A percentile compares a stretch with the other conserved stretches of the same genome.
Evolutionary conservation across 2,797 vertebrate species (phyloP).

Genomic region (Phylloscopus collybita): DNA sequence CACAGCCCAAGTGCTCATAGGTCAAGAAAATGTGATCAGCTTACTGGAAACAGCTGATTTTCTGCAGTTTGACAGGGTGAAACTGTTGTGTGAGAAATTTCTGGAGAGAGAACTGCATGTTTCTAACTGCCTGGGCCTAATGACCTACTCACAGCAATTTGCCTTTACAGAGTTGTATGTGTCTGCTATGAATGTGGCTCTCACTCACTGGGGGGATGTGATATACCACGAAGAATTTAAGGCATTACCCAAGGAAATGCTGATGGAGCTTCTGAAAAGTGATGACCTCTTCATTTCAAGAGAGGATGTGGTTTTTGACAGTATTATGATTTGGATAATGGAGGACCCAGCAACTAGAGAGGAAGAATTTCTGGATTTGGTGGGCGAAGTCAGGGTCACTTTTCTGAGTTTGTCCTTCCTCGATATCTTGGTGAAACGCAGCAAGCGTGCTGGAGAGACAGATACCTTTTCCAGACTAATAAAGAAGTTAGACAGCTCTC

Average conservation of each 20-base stretch:
- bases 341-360: slow-evolving; percentile 79
- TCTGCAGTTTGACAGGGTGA: slow-evolving; percentile 83
- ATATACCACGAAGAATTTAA: slow-evolving; percentile 79
- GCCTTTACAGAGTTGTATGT: slow-evolving; percentile 80
- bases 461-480: slow-evolving; percentile 82
- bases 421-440: slow-evolving; percentile 78
- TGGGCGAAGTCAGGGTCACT: slow-evolving; percentile 82
- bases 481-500: slow-evolving; percentile 79
- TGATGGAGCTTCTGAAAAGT: slow-evolving; percentile 83
- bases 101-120: slow-evolving; percentile 87
- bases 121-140: slow-evolving; percentile 88
- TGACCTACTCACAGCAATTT: slow-evolving; percentile 84
- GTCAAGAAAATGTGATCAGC: slow-evolving; percentile 80
- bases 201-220: slow-evolving; percentile 86
- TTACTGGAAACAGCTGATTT: slow-evolving; percentile 87
- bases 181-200: slow-evolving; percentile 81
- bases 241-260: slow-evolving; percentile 80
- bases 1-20: slow-evolving; percentile 74
- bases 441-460: slow-evolving; percentile 67
- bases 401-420: slow-evolving; percentile 86
- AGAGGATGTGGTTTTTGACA: slow-evolving; percentile 87
- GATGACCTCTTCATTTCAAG: slow-evolving; percentile 81
- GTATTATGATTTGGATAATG: slow-evolving; percentile 82
- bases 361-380: slow-evolving; percentile 83
- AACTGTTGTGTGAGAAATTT: slow-evolving; percentile 86